A percentile compares a stretch with the other conserved stretches of the same genome.
Conservation (phyloP, 2,797 vertebrate species). For the Bovichtus diacanthus region DNA sequence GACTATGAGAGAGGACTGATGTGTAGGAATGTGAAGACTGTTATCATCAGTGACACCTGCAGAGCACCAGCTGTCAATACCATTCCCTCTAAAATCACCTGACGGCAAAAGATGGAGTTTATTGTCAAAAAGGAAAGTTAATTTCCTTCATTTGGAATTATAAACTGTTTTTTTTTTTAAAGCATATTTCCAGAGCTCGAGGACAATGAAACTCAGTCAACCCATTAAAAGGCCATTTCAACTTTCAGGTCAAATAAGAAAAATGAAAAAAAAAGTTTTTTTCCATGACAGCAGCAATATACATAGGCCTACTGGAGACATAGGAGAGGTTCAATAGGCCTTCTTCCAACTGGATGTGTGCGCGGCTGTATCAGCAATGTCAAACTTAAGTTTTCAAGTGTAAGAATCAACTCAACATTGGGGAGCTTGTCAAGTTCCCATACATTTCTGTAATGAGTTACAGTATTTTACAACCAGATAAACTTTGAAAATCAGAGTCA, state of each 20-base stretch:
- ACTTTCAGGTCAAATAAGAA: slow-evolving; percentile 30
- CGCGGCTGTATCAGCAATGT: not conserved
- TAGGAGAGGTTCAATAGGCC: not conserved
- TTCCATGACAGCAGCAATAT: slow-evolving; percentile 1
- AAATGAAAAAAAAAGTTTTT: slow-evolving; percentile 4
- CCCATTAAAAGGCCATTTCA: slow-evolving; percentile 12
- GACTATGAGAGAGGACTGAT: slow-evolving; percentile 38
- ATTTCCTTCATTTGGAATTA: slow-evolving; percentile 5
- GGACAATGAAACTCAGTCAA: slow-evolving; percentile 27
- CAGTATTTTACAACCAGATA: slow-evolving; percentile 4
- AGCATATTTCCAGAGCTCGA: slow-evolving; percentile 27
- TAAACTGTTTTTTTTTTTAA: slow-evolving; percentile 9
- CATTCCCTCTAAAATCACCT: not conserved
- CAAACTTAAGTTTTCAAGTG: not conserved
- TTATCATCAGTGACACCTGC: slow-evolving; percentile 46
- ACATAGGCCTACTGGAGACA: not conserved
- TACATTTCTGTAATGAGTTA: not conserved
- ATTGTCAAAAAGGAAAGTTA: not conserved
- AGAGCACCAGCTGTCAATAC: slow-evolving; percentile 56
- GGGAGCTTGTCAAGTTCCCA: not conserved
- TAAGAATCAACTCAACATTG: not conserved
- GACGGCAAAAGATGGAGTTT: slow-evolving; percentile 15
- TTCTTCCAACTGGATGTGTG: not conserved
- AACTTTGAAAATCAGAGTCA: not conserved
- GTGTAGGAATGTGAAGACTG: slow-evolving; percentile 28